A percentile compares a stretch with the other conserved stretches of the same genome.
These are phyloP conservation scores for Oxyura jamaicensis DNA, from an alignment of 2,113 vertebrate species.

Conservation along the genomic window DNA sequence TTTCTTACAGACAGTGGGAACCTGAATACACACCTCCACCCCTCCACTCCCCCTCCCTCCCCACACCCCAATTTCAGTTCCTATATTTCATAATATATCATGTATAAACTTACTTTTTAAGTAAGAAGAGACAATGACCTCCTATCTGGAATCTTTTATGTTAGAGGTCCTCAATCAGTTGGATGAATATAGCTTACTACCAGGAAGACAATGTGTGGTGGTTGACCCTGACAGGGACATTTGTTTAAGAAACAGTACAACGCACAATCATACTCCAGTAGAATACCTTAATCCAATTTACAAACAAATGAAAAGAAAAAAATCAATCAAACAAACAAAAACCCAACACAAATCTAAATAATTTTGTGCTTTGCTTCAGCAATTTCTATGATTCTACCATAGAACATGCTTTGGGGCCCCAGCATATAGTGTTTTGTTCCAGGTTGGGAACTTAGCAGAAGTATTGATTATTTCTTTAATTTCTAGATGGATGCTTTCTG, in stretches of 20 bases:
- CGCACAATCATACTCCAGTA: accelerated
- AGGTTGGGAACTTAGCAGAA: constrained; percentile 4
- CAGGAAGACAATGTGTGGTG: neutral
- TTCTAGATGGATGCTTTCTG: constrained; percentile 30
- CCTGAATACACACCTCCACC: neutral
- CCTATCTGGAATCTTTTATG: neutral
- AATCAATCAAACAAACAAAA: neutral
- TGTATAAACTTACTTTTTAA: too few relatives aligned
- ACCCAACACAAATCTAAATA: neutral
- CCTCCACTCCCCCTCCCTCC: too few relatives aligned
- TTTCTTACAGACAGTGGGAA: neutral
- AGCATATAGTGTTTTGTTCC: neutral
- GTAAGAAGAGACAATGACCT: neutral
- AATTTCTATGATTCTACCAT: neutral
- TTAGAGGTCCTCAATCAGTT: neutral
- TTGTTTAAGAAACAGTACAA: neutral
- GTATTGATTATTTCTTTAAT: neutral
- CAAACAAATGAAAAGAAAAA: constrained; percentile 6
- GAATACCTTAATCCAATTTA: constrained; percentile 1
- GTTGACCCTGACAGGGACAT: neutral
- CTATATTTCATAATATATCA: neutral
- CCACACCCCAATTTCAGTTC: neutral
- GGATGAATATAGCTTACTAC: neutral
- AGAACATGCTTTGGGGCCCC: neutral
- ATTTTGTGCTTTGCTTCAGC: constrained; percentile 3